These are phyloP conservation scores for Amphipoea lucens DNA, from an alignment of 2,888 invertebrate species.

Conservation along the genomic window DNA sequence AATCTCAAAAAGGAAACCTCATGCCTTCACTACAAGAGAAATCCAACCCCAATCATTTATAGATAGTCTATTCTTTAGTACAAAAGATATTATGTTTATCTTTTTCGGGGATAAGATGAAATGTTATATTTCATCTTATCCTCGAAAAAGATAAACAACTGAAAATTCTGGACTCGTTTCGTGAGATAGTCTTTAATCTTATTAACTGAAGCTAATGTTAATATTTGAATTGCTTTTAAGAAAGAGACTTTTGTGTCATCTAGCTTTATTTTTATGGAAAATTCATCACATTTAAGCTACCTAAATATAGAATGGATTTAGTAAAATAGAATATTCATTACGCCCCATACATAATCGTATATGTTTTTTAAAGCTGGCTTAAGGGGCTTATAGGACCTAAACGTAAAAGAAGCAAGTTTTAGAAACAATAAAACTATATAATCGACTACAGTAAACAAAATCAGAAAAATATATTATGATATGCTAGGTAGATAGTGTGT, in stretches of 20 bases:
- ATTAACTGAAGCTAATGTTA: conserved; percentile 48
- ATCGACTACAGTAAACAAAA: too few species aligned
- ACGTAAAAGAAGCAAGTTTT: too few species aligned
- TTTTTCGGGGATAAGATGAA: too few species aligned
- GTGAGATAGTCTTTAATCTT: conserved; percentile 48
- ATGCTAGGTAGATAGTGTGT: too few species aligned
- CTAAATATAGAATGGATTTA: neutral
- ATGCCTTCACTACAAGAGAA: conserved; percentile 11
- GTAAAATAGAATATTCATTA: neutral
- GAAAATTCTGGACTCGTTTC: conserved; percentile 37
- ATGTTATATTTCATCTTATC: conserved; percentile 41
- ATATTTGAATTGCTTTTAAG: conserved; percentile 57
- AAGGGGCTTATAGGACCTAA: too few species aligned
- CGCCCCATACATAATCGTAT: neutral
- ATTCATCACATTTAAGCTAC: neutral
- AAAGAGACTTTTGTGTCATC: conserved; percentile 28
- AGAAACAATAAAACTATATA: too few species aligned
- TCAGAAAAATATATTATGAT: too few species aligned
- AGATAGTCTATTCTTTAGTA: conserved; percentile 1
- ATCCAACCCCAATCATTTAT: conserved; percentile 18
- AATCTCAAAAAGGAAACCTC: conserved; percentile 5
- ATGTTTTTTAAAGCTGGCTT: neutral
- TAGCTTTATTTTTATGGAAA: conserved; percentile 16
- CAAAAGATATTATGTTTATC: too few species aligned
- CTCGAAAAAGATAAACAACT: conserved; percentile 47